phyloP scores from a whole-genome alignment of 2,888 invertebrate genomes.

The Xylota sylvarum region DNA sequence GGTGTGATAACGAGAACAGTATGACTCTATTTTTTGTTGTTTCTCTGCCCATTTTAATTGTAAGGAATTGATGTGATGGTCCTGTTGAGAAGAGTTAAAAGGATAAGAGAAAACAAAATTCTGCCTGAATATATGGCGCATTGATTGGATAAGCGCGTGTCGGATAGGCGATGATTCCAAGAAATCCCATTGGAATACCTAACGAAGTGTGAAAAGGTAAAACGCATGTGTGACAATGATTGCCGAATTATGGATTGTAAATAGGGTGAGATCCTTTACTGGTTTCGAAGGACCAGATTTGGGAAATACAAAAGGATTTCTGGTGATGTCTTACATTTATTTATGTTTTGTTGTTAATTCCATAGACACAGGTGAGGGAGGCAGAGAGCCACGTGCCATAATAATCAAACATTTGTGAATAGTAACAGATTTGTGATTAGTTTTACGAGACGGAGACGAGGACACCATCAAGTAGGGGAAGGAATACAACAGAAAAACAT shows the following conservation, averaged over 20 bases:
- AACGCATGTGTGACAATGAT: slow-evolving; percentile 30
- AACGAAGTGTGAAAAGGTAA: slow-evolving; percentile 64
- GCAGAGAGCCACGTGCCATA: no score
- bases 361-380: neutral
- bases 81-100: neutral
- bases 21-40: slow-evolving; percentile 19
- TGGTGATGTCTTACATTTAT: neutral
- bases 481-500: no score
- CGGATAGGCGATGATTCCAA: slow-evolving; percentile 1
- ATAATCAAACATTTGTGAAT: no score
- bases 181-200: slow-evolving; percentile 53
- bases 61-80: neutral
- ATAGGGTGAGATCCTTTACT: neutral
- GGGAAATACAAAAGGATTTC: slow-evolving; percentile 16
- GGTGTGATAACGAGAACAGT: slow-evolving; percentile 21
- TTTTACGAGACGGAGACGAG: no score
- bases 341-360: neutral
- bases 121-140: slow-evolving; percentile 15
- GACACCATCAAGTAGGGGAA: no score
- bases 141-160: slow-evolving; percentile 20
- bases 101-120: neutral
- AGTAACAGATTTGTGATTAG: no score
- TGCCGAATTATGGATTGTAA: slow-evolving; percentile 43
- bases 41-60: neutral
- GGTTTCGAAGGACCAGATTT: neutral